These are phyloP conservation scores for Notodonta dromedarius DNA, from an alignment of 2,888 invertebrate genomes.

Conservation along the genomic window DNA sequence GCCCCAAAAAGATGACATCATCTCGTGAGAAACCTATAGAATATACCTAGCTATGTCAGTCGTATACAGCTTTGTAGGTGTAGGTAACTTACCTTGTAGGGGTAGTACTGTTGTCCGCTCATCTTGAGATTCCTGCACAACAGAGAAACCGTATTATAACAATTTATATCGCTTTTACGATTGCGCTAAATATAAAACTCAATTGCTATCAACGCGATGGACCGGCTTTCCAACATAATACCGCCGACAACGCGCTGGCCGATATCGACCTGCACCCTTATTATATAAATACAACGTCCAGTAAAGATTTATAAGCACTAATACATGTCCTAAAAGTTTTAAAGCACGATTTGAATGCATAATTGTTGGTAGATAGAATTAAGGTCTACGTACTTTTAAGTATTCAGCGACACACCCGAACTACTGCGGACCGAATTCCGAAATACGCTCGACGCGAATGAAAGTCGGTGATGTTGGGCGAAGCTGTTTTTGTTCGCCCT, in stretches of 20 bases:
- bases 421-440: slow-evolving; percentile 63
- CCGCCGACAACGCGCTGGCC: slow-evolving; percentile 50
- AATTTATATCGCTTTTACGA: slow-evolving; percentile 39
- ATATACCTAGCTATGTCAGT: slow-evolving; percentile 11
- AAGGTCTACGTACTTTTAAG: slow-evolving; percentile 66
- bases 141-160: slow-evolving; percentile 47
- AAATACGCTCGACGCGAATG: slow-evolving; percentile 66
- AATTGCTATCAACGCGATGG: slow-evolving; percentile 47
- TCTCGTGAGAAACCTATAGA: slow-evolving; percentile 67
- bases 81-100: slow-evolving; percentile 90
- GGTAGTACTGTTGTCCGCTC: slow-evolving; percentile 93
- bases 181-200: slow-evolving; percentile 65
- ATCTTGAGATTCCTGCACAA: slow-evolving; percentile 82
- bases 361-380: slow-evolving; percentile 15
- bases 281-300: slow-evolving; percentile 11
- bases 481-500: slow-evolving; percentile 70
- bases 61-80: slow-evolving; percentile 34
- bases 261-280: slow-evolving; percentile 24
- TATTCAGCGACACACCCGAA: slow-evolving; percentile 71
- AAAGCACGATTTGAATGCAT: slow-evolving; percentile 10
- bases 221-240: slow-evolving; percentile 60
- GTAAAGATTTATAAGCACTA: slow-evolving; percentile 19
- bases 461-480: slow-evolving; percentile 62
- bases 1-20: slow-evolving; percentile 75
- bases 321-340: slow-evolving; percentile 16